Evolutionary conservation across 2,797 vertebrate species (phyloP), one percentile per base, ranked within the genome.

Genomic region (Odontamblyopus lacepedii): DNA sequence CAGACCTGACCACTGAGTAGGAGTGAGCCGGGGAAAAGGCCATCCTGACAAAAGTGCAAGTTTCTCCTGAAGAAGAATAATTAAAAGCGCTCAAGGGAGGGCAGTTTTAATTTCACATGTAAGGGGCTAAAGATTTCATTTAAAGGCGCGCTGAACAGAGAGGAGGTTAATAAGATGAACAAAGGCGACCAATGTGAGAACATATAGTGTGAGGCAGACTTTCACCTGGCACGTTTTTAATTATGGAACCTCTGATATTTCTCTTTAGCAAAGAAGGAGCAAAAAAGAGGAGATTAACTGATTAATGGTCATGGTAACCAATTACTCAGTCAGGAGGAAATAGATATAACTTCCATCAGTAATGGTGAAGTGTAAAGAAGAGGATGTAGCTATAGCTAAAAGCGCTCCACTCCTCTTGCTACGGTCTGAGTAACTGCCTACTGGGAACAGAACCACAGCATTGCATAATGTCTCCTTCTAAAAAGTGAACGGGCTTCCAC

Each of bases 101-200:
- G 93, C 91, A 92, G 93, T 94, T 94, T 95, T 95, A 95, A 95
- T 95, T 95, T 95, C 93, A 94, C 93, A 92, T 94, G 93, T 94
- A 94, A 94, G 93, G 91, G 93, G 93, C 93, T 94, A 95, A 95
- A 95, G 93, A 95, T 95, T 95, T 95, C 91, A 95, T 95, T 95
- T 95, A 94, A 94, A 95, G 93, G 90, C 91, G 80, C 89, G 85
- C 85, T 78, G 87, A 92, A 92, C 87, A 85, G 91, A 93, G 93
- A 93, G 92, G 91, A 95, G 94, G 94, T 95, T 95, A 94, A 95
- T 95, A 94, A 94, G 93, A 94, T 81, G 93, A 94, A 94, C 94
- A 94, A 95, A 95, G 93, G 93, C 92, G 80, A 91, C 91, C 90
- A 93, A 92, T 91, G 93, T 94, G 92, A 94, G 93, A 94, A 93